A percentile compares a stretch with the other conserved stretches of the same genome.
Conservation (phyloP, 2,113 vertebrate species). For the Panthera tigris region DNA sequence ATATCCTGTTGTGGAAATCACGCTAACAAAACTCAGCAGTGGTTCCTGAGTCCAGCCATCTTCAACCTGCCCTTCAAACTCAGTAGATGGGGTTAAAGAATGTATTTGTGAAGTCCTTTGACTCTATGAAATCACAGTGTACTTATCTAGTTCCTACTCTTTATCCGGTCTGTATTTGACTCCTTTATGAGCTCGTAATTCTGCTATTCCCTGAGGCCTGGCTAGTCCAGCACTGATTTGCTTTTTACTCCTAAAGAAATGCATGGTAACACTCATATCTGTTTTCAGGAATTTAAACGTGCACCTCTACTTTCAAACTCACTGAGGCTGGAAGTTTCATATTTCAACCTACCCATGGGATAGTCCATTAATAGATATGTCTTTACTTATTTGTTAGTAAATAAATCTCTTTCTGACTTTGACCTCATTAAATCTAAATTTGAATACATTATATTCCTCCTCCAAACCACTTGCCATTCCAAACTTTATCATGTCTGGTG, state of each 20-base stretch:
- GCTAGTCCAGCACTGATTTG: background rate
- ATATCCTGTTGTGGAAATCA: background rate
- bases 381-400: background rate
- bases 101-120: background rate
- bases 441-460: background rate
- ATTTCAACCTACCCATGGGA: background rate
- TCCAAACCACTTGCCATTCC: background rate
- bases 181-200: background rate
- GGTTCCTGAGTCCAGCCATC: background rate
- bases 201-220: background rate
- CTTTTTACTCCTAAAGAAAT: background rate
- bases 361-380: background rate
- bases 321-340: background rate
- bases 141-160: background rate
- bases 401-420: background rate
- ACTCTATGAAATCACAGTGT: background rate
- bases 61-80: background rate
- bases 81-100: background rate
- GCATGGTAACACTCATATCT: background rate
- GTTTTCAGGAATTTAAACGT: background rate
- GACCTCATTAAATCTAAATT: background rate
- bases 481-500: background rate
- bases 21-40: background rate
- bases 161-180: background rate
- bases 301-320: background rate